Base-by-base conservation (phyloP, 2,113 vertebrate genomes). In the Phyllostomus hastatus region DNA sequence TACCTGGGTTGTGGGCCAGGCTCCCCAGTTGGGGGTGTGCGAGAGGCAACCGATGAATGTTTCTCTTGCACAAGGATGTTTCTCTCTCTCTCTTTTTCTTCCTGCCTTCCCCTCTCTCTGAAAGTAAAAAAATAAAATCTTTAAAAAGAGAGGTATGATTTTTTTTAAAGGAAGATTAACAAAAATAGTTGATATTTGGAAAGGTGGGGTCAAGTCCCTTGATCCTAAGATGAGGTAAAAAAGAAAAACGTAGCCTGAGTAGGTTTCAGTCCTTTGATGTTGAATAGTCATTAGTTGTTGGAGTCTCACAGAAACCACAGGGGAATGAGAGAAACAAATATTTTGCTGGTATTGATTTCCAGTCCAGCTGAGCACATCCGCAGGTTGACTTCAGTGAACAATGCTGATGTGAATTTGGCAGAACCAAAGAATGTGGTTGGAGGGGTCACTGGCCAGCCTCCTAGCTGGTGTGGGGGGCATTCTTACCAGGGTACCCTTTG, bases 181-280 rank as follows among this genome's bases (percentile, higher is more conserved):
- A 38, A 15, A 66, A 57, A 75, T 28, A 94, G 22, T 76, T 88
- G 50, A 5, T 80, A 48, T 43, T 81, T 94, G 79, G 33, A 89
- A 93, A 91, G 16, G 5, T 69, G 1, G n/a, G 41, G 33, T 82
- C 41, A 12, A 31, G 28, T 67, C 28, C 41, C 52, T 76, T 84
- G 59, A 57, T 48, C 73, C 41, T 69, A 52, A 89, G 66, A 79
- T 38, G 31, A 87, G 15, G 46, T 81, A 31, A 69, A 72, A 69
- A 83, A 24, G 38, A 69, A 67, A 48, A 88, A 48, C 38, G 20
- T 24, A 48, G 38, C 48, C 41, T 31, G 70, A 80, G 41, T 57
- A 10, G 43, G 31, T 57, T 69, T 94, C 48, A 41, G 26, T 14
- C 88, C 79, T 95, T 75, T 95, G 90, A 90, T 95, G 69, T 89